phyloP scores from a whole-genome alignment of 2,797 vertebrate species.

The Pangasius macronema region DNA sequence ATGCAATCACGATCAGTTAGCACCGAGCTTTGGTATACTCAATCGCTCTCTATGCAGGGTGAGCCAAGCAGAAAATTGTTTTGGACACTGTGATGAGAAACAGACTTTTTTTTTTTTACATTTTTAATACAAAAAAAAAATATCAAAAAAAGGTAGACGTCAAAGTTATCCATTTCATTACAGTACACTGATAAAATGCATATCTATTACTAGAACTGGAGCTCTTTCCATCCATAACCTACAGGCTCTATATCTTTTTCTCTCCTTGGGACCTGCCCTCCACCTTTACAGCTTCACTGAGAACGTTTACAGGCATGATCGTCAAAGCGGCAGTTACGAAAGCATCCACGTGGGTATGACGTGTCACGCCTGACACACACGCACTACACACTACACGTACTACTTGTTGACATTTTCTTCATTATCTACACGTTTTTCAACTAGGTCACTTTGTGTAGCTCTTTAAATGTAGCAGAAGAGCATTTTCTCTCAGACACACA shows the following conservation, averaged over 20 bases:
- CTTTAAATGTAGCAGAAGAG: conserved; percentile 7
- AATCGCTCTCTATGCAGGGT: conserved; percentile 54
- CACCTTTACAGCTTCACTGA: conserved; percentile 36
- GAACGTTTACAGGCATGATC: conserved; percentile 35
- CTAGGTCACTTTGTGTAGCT: conserved; percentile 35
- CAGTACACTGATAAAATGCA: conserved; percentile 64
- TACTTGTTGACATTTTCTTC: neutral
- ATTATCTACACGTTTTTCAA: conserved; percentile 11
- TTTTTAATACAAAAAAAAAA: conserved; percentile 77
- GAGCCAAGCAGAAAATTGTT: conserved; percentile 83
- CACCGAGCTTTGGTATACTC: conserved; percentile 57
- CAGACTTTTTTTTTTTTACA: conserved; percentile 73
- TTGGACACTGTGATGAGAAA: conserved; percentile 74
- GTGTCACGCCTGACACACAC: neutral
- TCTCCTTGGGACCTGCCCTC: conserved; percentile 2
- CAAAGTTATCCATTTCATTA: conserved; percentile 78
- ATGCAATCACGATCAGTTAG: conserved; percentile 78
- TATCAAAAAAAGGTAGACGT: conserved; percentile 60
- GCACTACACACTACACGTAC: too few relatives aligned
- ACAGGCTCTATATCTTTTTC: neutral
- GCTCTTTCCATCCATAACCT: conserved; percentile 11
- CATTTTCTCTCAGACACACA: conserved; percentile 3
- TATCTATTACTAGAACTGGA: conserved; percentile 64
- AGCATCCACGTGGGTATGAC: conserved; percentile 25
- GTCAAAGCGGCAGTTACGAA: conserved; percentile 23